Evolutionary conservation across 2,888 invertebrate species (phyloP).

Genomic region (Platerodrilus igneus): DNA sequence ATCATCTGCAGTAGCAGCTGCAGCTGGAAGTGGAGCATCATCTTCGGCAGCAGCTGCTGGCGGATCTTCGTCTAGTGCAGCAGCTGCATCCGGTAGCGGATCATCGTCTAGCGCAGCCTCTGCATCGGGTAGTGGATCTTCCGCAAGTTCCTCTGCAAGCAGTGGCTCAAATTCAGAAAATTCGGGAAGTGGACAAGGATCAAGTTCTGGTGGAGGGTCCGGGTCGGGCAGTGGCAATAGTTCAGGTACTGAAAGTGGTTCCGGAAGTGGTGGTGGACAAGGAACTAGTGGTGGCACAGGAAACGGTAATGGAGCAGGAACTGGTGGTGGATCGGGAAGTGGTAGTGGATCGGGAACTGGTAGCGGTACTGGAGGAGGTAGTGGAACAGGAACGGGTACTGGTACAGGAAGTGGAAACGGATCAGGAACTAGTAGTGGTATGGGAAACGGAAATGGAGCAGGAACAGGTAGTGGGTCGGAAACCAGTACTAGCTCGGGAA

Average conservation of each 20-base stretch:
- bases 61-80: neutral
- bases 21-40: conserved; percentile 1
- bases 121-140: neutral
- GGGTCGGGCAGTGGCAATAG: neutral
- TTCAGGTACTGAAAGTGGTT: neutral
- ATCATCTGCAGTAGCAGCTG: neutral
- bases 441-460: conserved; percentile 4
- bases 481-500: conserved; percentile 8
- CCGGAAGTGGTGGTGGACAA: conserved; percentile 8
- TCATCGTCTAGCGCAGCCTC: neutral
- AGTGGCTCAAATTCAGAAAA: neutral
- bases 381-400: neutral
- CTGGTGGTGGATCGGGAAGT: conserved; percentile 4
- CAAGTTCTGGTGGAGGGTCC: conserved; percentile 5
- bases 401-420: conserved; percentile 5
- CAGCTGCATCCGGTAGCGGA: neutral
- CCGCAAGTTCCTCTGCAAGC: neutral
- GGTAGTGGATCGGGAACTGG: conserved; percentile 9
- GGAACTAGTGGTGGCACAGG: conserved; percentile 4
- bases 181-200: conserved; percentile 8
- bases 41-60: neutral
- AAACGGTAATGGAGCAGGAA: conserved; percentile 5
- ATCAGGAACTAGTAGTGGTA: conserved; percentile 3
- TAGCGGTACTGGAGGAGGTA: conserved; percentile 2
- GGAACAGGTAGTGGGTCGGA: conserved; percentile 8